Base-by-base conservation (phyloP, 2,888 invertebrate species). In the Trachelus iudaicus region DNA sequence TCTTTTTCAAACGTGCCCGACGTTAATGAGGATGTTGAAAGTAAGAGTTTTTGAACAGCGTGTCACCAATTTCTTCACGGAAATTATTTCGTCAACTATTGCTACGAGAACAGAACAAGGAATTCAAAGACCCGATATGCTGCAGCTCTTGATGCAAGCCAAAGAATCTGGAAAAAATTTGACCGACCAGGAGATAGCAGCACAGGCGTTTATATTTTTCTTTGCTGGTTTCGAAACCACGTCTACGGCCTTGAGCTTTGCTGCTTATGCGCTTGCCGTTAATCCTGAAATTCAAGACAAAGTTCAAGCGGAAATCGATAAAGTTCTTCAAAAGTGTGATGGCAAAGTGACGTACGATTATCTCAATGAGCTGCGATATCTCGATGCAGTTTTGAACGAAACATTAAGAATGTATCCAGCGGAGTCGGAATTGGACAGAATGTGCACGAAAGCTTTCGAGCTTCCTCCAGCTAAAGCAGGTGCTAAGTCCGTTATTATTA, bases 331-430 rank as follows among this genome's bases (percentile, higher is more conserved):
- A 37, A 37, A 15, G 37, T 37, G 37, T 4, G 37, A 37, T 1
- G 37, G 37, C 1, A 84, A 90, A n/a, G 81, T 91, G 4, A 91
- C 90, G 0, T 93, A 93, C 81, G 92, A 92, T 6, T 90, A 89
- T 2, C 85, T 93, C 1, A 90, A 91, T 4, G 92, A 91, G 37
- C 92, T 94, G 89, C 92, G 92, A 71, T 94, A 93, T 82, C 83
- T 94, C 85, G 93, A 94, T 76, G 93, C 93, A 91, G 92, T 94
- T 0, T 85, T 93, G 1, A 82, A 85, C 78, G 91, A 92, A 78
- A 79, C 87, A 4, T 76, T 91, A 11, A 83, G 91, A n/a, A 80
- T 87, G 40, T 88, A 88, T 78, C 89, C 91, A 1, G 83, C 87
- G 11, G 74, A 76, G 0, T 40, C 85, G 0, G 73, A 87, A 3